Evolutionary conservation across 2,888 invertebrate genomes (phyloP).

Genomic region (Philereme vetulata): DNA sequence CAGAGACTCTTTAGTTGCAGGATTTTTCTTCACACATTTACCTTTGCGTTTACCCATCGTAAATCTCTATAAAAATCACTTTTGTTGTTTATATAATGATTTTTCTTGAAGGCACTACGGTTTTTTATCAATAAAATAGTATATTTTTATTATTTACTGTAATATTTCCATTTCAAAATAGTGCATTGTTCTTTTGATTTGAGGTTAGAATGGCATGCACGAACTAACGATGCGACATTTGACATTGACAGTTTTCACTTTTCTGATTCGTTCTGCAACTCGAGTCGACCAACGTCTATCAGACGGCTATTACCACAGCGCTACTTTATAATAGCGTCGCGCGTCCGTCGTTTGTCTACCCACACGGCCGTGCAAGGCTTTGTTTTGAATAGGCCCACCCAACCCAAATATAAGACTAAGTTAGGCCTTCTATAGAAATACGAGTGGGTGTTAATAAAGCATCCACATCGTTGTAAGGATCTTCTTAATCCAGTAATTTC

Average conservation of each 20-base stretch:
- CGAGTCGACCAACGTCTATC: too few species aligned
- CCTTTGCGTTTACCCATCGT: slow-evolving; percentile 85
- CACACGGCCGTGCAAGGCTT: too few species aligned
- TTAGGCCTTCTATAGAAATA: too few species aligned
- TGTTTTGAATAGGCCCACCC: too few species aligned
- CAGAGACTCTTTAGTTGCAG: slow-evolving; percentile 82
- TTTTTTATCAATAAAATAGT: neutral
- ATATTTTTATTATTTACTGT: too few species aligned
- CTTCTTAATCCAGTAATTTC: too few species aligned
- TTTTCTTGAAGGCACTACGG: neutral
- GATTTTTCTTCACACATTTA: slow-evolving; percentile 88
- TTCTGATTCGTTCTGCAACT: neutral
- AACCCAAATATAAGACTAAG: too few species aligned
- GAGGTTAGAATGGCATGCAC: slow-evolving; percentile 13
- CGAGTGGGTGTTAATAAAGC: too few species aligned
- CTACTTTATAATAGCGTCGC: too few species aligned
- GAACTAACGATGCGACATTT: neutral
- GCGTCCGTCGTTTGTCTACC: too few species aligned
- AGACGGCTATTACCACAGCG: too few species aligned
- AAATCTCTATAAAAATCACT: slow-evolving; percentile 3
- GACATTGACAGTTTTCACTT: neutral
- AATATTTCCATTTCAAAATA: neutral
- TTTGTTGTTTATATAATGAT: neutral
- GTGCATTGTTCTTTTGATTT: slow-evolving; percentile 16
- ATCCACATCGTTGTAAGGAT: too few species aligned